Base-by-base conservation (phyloP, 1,140 invertebrate species). In the Bombus confusus region DNA sequence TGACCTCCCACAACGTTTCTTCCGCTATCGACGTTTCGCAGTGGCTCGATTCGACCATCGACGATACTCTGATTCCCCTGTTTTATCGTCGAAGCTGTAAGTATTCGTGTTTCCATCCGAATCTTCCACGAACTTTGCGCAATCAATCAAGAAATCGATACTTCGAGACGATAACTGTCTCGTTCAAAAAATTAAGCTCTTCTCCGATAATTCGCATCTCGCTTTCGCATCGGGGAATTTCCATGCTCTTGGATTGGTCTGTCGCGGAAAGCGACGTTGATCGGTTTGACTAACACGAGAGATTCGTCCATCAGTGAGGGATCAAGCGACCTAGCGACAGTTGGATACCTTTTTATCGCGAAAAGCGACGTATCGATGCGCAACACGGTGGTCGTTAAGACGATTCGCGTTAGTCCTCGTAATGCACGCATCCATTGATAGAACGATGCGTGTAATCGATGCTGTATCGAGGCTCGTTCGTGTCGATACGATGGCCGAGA, bases 361-460 rank as follows among this genome's bases (percentile, higher is more conserved):
- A 34, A 64, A 52, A 76, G 34, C 69, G 15, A 85, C 72, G 31
- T 8, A 64, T 2, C 12, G 18, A 22, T 52, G 6, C 18, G 47
- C 47, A 52, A 52, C 18, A 22, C 47, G 47, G 18, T 52, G 6
- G 18, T 8, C 47, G 47, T 52, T 22, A 74, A 31, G 25, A 15
- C 15, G n/a, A 10, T 18, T 1, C 18, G 25, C 75, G 68, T 84
- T 84, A 37, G 41, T n/a, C 62, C 41, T 9, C 5, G 73, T 10
- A 59, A 68, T 47, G 37, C n/a, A 8, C 52, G 31, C 6, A 2
- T 83, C 31, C 75, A 86, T 83, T 80, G 88, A 80, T 69, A 66
- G 74, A 78, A n/a, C 47, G 74, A 39, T 18, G 74, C 74, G 34
- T 68, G 25, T 88, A 89, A 88, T 89, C 84, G 76, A 43, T 57